Evolutionary conservation across 2,797 vertebrate species (phyloP), one percentile per base, ranked within the genome.

Genomic region (Molossus molossus): DNA sequence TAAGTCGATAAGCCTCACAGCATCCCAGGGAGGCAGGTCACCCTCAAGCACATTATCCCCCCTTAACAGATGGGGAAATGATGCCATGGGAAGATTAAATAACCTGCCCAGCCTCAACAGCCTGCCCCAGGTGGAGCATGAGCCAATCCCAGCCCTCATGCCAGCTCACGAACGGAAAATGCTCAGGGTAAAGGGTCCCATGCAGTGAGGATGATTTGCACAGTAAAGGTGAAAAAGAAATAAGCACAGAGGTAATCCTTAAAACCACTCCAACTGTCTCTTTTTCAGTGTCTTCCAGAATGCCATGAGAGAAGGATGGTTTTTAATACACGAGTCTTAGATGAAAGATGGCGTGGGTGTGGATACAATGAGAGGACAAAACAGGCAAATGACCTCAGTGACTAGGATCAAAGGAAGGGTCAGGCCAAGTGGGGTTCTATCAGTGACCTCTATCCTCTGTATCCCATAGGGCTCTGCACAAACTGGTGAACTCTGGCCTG

Each of bases 61-160:
- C 73, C 90, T 95, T 94, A 96, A 95, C 96, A 97, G 97, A 98
- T 96, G 97, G 97, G 94, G 94, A 95, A 96, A 97, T 96, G 96
- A 97, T 37, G 80, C 81, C 95, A 96, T 13, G 18, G 91, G 76
- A 96, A 96, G 94, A 98, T 97, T 96, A 98, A 97, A 96, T 96
- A 94, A 96, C 90, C 94, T 96, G 88, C 77, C 92, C 75, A 82
- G 91, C 72, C 60, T 77, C 94, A 29, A 60, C 73, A 85, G 94
- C 62, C 84, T 75, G 83, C 83, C 25, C n/a, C 89, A 97, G 96
- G 96, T 94, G 67, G 45, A 91, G 87, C 85, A 67, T 0, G 0
- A 62, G 60, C 58, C 1, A 0, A 81, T 77, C 58, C 37, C 62
- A 62, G 87, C 45, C 75, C 48, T 84, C 0, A 0, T 29, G 72